Evolutionary conservation across 2,113 vertebrate species (phyloP).

Genomic region (Rhagologus leucostigma): DNA sequence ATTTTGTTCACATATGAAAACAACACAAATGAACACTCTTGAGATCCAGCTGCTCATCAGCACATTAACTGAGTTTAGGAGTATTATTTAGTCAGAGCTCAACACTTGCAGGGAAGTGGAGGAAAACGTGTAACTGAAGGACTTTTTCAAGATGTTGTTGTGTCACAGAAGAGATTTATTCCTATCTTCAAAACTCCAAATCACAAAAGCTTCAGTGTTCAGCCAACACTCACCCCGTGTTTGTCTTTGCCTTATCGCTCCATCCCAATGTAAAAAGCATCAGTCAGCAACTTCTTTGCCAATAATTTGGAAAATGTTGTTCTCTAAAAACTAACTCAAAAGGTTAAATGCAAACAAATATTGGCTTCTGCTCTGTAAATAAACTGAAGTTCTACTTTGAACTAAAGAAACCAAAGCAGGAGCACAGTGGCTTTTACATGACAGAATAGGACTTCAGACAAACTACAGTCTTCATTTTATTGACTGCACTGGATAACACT

Average conservation of each 20-base stretch:
- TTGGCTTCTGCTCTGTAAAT: constrained; percentile 37
- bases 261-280: not conserved
- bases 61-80: not conserved
- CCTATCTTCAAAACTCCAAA: not conserved
- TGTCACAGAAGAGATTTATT: not conserved
- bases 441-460: not conserved
- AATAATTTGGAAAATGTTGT: not conserved
- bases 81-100: not conserved
- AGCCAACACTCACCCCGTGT: not conserved
- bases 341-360: constrained; percentile 40
- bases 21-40: not conserved
- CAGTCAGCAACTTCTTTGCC: not conserved
- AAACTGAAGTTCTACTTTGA: constrained; percentile 29
- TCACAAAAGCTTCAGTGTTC: not conserved
- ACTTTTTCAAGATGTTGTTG: not conserved
- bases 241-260: not conserved
- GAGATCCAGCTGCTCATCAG: not conserved
- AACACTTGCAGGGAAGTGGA: not conserved
- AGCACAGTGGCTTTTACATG: not conserved
- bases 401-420: not conserved
- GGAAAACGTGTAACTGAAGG: not conserved
- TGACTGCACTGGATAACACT: not conserved
- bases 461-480: not conserved
- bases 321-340: constrained; percentile 19
- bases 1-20: not conserved